These are phyloP conservation scores for Euglossa dilemma DNA, from an alignment of 1,140 invertebrate genomes.

Conservation along the genomic window DNA sequence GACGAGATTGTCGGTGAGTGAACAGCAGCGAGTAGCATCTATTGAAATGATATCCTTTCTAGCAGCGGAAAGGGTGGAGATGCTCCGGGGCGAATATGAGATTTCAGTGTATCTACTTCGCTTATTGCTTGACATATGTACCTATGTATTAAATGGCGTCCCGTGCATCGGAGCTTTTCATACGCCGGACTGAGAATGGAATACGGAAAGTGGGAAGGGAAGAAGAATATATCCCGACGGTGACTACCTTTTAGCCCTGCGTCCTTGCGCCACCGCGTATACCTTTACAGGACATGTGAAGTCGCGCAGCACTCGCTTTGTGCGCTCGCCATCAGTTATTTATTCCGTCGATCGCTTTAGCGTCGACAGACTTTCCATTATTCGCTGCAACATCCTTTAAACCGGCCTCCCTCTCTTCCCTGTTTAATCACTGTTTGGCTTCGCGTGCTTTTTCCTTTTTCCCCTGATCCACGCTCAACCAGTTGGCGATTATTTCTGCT, in stretches of 20 bases:
- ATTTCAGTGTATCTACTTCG: slow-evolving; percentile 53
- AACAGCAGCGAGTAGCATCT: slow-evolving; percentile 8
- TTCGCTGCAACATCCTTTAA: background rate
- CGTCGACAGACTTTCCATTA: slow-evolving; percentile 24
- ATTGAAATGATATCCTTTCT: slow-evolving; percentile 51
- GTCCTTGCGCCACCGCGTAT: slow-evolving; percentile 20
- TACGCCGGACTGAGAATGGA: slow-evolving; percentile 24
- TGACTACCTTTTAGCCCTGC: slow-evolving; percentile 35
- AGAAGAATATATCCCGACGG: slow-evolving; percentile 41
- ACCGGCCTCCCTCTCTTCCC: background rate
- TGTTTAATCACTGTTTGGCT: background rate
- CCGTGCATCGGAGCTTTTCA: slow-evolving; percentile 47
- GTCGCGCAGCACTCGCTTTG: background rate
- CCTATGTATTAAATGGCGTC: slow-evolving; percentile 46
- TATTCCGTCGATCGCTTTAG: slow-evolving; percentile 27
- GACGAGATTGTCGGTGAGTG: slow-evolving; percentile 6
- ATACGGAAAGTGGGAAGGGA: slow-evolving; percentile 24
- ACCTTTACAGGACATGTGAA: slow-evolving; percentile 9
- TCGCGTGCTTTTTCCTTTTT: background rate
- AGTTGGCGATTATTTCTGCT: background rate
- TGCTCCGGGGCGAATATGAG: slow-evolving; percentile 52
- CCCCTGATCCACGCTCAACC: no score
- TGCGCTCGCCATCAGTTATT: background rate
- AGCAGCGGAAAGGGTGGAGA: slow-evolving; percentile 30
- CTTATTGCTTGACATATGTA: slow-evolving; percentile 49